These are phyloP conservation scores for Diachasmimorpha longicaudata DNA, from an alignment of 1,140 invertebrate genomes.

Conservation along the genomic window DNA sequence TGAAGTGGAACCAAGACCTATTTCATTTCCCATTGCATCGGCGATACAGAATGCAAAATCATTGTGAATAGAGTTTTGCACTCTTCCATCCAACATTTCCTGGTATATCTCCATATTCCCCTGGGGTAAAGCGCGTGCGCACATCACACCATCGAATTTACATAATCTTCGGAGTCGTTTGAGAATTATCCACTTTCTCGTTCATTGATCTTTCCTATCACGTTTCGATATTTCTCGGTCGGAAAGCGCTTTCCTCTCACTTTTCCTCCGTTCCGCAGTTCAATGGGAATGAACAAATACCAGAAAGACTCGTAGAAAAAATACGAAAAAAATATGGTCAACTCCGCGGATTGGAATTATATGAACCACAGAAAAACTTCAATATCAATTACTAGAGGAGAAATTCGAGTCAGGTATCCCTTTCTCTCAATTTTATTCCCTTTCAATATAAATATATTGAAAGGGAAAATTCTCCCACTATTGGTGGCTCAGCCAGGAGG, in stretches of 20 bases:
- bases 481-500: too few relatives aligned
- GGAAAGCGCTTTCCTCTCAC: not conserved
- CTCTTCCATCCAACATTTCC: not conserved
- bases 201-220: constrained; percentile 1
- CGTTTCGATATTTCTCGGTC: not conserved
- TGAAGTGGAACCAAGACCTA: not conserved
- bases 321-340: not conserved
- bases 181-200: not conserved
- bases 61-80: not conserved
- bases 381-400: too few relatives aligned
- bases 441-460: too few relatives aligned
- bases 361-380: too few relatives aligned
- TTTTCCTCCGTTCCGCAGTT: not conserved
- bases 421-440: too few relatives aligned
- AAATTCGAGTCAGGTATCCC: too few relatives aligned
- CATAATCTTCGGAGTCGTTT: not conserved
- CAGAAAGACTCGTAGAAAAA: not conserved
- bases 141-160: not conserved
- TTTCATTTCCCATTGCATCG: not conserved
- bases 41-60: not conserved
- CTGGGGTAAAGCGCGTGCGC: not conserved
- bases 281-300: not conserved
- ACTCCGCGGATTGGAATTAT: not conserved
- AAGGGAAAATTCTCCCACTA: too few relatives aligned
- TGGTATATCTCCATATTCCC: not conserved